Conservation (phyloP, 2,888 invertebrate genomes). For the Athetis lepigone region DNA sequence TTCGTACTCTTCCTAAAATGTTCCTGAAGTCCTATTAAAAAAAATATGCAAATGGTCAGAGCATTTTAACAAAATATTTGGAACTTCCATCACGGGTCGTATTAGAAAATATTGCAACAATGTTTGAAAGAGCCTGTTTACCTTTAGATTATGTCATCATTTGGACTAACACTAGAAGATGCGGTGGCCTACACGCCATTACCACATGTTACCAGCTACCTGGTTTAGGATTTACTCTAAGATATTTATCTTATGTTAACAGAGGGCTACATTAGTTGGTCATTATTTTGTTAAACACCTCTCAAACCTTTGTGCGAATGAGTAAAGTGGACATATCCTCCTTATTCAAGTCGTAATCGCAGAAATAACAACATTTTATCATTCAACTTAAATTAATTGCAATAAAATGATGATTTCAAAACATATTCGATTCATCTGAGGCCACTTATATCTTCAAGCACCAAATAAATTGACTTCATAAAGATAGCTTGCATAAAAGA, state of each 20-base stretch:
- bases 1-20: no score
- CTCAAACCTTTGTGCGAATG: conserved; percentile 32
- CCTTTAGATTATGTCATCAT: no score
- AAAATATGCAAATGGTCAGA: no score
- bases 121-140: no score
- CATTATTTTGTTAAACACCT: conserved; percentile 24
- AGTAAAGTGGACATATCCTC: conserved; percentile 41
- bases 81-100: no score
- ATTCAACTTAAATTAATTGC: conserved; percentile 29
- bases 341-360: conserved; percentile 20
- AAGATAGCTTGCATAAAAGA: conserved; percentile 28
- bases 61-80: no score
- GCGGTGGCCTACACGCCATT: background rate
- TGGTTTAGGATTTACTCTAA: background rate
- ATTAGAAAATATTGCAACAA: no score
- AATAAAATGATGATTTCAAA: conserved; percentile 33
- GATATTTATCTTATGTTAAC: conserved; percentile 8
- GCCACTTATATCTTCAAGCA: conserved; percentile 28
- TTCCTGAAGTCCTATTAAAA: no score
- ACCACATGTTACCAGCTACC: background rate
- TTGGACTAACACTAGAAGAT: background rate
- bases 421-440: conserved; percentile 35
- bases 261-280: conserved; percentile 35
- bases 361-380: conserved; percentile 41
- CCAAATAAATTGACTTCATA: conserved; percentile 23